Base-by-base conservation (phyloP, 2,113 vertebrate genomes). In the Prunella fulvescens region DNA sequence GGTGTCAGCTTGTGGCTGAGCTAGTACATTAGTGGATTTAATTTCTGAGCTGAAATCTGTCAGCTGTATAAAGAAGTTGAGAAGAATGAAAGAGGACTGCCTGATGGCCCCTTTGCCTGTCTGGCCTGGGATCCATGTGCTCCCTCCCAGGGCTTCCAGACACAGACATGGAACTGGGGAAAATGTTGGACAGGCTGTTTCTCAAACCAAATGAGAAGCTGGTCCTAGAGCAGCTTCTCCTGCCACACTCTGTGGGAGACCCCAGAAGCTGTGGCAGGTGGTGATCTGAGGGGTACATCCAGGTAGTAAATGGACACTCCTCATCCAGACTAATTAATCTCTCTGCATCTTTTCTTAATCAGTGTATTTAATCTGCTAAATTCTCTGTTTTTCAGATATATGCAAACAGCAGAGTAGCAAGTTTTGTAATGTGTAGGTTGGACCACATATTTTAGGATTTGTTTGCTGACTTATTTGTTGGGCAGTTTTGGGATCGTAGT, bases 11-110 rank as follows among this genome's bases (percentile, higher is more conserved):
- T 92, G 58, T 86, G 80, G 44, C 88, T 88, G 60, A 88, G 83
- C 60, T 53, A 25, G 67, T 91, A 83, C 77, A 40, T 93, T 83
- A 92, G 90, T 88, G 92, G 91, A 83, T 93, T 94, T 94, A 23
- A 81, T 90, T 92, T 76, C 84, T 53, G 54, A 79, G 58, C 66
- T 92, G 84, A 76, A 93, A 77, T 53, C 87, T 84, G 50, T 95
- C 87, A 92, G 94, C 94, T 90, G 78, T 70, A 45, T 85, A 48
- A 70, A 71, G 64, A 70, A 90, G 50, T 58, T 0, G 5, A 82
- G 50, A 58, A 58, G 20, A 94, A 58, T 87, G 81, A 90, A 85
- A 85, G 78, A 87, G 62, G 35, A 54, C 40, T 65, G 87, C 51
- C 77, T 89, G 47, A 77, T 90, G 86, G 82, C 64, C 83, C 56